phyloP scores from a whole-genome alignment of 2,797 vertebrate species.

The Trichosurus vulpecula region DNA sequence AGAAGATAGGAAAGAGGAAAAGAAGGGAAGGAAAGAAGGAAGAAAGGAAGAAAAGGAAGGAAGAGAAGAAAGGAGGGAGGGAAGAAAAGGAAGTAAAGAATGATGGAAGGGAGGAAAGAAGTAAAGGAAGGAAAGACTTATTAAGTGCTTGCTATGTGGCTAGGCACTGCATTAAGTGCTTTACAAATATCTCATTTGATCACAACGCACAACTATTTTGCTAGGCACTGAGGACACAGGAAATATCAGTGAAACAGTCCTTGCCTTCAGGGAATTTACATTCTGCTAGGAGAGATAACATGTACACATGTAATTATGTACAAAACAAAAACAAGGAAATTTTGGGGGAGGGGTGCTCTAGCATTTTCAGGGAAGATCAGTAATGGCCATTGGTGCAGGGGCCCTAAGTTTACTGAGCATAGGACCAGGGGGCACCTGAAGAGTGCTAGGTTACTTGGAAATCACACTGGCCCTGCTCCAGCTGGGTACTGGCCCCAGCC shows the following conservation, averaged over 20 bases:
- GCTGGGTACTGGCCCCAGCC: constrained; percentile 23
- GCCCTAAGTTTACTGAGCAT: background rate
- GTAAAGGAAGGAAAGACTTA: background rate
- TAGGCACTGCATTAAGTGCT: background rate
- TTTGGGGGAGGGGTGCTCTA: background rate
- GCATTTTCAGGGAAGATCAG: background rate
- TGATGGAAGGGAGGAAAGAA: no score
- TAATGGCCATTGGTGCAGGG: background rate
- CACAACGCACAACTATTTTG: background rate
- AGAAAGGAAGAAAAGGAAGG: no score
- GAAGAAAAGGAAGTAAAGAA: no score
- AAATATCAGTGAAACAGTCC: background rate
- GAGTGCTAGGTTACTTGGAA: constrained; percentile 6
- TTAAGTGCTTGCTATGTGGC: background rate
- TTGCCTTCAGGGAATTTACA: background rate
- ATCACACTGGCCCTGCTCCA: background rate
- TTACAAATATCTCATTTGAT: background rate
- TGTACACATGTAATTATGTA: background rate
- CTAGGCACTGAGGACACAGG: background rate
- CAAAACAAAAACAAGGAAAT: background rate
- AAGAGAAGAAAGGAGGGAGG: no score
- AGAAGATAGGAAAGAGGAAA: no score
- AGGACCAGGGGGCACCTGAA: background rate
- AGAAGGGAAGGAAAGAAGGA: no score
- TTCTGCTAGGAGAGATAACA: background rate